Base-by-base conservation (phyloP, 2,888 invertebrate species). In the Drosophila borealis region DNA sequence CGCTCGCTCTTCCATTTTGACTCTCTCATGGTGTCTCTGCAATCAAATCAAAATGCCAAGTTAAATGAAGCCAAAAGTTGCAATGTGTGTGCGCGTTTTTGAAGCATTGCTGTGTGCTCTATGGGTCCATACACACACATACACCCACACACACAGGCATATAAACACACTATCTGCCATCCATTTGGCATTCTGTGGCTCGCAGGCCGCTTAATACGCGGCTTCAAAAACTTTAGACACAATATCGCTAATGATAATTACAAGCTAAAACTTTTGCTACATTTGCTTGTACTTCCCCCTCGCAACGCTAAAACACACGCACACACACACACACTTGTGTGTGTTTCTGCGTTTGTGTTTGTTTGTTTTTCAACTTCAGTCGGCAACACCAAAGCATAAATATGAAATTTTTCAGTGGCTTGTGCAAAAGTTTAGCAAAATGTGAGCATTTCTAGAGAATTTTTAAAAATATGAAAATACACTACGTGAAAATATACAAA, bases 211-310 rank as follows among this genome's bases (percentile, higher is more conserved):
- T 68, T 70, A 77, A 74, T 66, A 74, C 88, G 85, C 85, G 76
- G 85, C 79, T 81, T 79, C 77, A 75, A 87, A 85, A 89, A 81
- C 84, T 85, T 85, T 79, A 81, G 81, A 84, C 85, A 85, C 89
- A 85, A 89, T 89, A 88, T 84, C 88, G 88, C 85, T 86, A 86
- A 89, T 86, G 89, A 89, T 89, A 86, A 86, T 86, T 86, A 88
- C 89, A 83, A 80, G 79, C 81, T 70, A 74, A 86, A 88, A 86
- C 81, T 84, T 84, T 88, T 63, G 51, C 74, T 48, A 71, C 84
- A 88, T 76, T 84, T 63, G 64, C 70, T 69, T 61, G 53, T 49
- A 60, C 70, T 49, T 57, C 21, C 11, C 42, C 21, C 48, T 33
- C 37, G 17, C 51, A 34, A 33, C 49, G 36, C 11, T 11, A 10